phyloP scores from a whole-genome alignment of 2,113 vertebrate genomes.

The Atherinomorus stipes region DNA sequence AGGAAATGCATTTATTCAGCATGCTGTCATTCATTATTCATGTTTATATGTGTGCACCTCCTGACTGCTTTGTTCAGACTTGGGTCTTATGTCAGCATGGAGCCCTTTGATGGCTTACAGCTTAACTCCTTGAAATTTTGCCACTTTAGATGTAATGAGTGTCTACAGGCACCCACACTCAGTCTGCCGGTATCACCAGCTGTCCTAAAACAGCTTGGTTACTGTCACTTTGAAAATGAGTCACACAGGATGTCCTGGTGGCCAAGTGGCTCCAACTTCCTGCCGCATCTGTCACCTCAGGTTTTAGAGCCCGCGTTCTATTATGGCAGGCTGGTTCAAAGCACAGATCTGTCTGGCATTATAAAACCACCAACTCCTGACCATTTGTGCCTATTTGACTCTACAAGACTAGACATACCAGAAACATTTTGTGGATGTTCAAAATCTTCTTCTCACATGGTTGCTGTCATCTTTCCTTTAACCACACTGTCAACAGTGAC shows the following conservation, averaged over 20 bases:
- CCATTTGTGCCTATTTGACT: conserved; percentile 67
- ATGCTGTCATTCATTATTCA: conserved; percentile 75
- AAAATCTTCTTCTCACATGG: conserved; percentile 13
- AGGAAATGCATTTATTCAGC: conserved; percentile 69
- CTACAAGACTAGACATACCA: conserved; percentile 34
- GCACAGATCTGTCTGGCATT: conserved; percentile 49
- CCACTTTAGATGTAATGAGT: conserved; percentile 44
- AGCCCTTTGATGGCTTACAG: conserved; percentile 55
- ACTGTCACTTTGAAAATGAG: conserved; percentile 66
- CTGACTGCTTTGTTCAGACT: conserved; percentile 68
- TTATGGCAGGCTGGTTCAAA: conserved; percentile 45
- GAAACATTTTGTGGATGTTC: conserved; percentile 33
- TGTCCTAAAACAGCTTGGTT: conserved; percentile 53
- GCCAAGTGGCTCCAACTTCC: conserved; percentile 76
- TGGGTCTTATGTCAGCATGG: conserved; percentile 54
- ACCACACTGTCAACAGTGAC: conserved; percentile 33
- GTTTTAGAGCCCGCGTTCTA: conserved; percentile 54
- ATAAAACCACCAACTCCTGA: conserved; percentile 66
- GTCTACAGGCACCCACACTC: conserved; percentile 43
- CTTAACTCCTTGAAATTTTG: conserved; percentile 63
- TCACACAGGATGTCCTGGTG: conserved; percentile 75
- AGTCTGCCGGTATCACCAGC: conserved; percentile 26
- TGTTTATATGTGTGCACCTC: conserved; percentile 62
- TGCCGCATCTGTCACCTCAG: conserved; percentile 67
- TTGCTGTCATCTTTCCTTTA: conserved; percentile 28